Conservation (phyloP, 2,888 invertebrate species). For the Erebia epiphron region DNA sequence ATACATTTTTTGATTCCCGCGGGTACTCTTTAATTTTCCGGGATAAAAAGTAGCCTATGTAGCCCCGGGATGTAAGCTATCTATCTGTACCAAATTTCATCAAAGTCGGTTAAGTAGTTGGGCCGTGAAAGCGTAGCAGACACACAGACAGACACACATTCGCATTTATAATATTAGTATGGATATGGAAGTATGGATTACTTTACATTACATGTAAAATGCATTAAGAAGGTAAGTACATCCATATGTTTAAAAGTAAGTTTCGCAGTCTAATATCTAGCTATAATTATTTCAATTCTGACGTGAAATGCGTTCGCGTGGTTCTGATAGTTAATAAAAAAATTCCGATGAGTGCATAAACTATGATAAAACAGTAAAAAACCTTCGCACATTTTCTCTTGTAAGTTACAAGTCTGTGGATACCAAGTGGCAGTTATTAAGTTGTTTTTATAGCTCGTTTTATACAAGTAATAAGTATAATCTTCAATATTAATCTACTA, state of each 20-base stretch:
- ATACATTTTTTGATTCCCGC: no score
- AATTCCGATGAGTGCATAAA: slow-evolving; percentile 15
- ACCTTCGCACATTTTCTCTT: slow-evolving; percentile 10
- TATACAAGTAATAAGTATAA: background rate
- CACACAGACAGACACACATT: no score
- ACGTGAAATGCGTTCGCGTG: slow-evolving; percentile 16
- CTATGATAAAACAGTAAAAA: slow-evolving; percentile 12
- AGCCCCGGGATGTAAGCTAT: no score
- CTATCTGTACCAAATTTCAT: no score
- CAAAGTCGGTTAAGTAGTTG: no score
- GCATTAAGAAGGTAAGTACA: no score
- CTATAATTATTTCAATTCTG: slow-evolving; percentile 10
- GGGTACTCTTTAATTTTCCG: no score
- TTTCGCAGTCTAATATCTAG: background rate
- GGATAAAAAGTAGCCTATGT: no score
- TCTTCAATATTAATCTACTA: background rate
- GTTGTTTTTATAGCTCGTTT: background rate
- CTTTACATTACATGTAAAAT: no score
- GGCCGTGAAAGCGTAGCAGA: no score
- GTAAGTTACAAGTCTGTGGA: background rate
- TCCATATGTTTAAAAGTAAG: background rate
- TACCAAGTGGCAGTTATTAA: background rate
- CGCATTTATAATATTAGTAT: no score
- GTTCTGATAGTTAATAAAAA: slow-evolving; percentile 18
- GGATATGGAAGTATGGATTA: no score